A percentile compares a stretch with the other conserved stretches of the same genome.
Evolutionary conservation across 2,888 invertebrate genomes (phyloP).

Genomic region (Mongoloraphidia duomilia): DNA sequence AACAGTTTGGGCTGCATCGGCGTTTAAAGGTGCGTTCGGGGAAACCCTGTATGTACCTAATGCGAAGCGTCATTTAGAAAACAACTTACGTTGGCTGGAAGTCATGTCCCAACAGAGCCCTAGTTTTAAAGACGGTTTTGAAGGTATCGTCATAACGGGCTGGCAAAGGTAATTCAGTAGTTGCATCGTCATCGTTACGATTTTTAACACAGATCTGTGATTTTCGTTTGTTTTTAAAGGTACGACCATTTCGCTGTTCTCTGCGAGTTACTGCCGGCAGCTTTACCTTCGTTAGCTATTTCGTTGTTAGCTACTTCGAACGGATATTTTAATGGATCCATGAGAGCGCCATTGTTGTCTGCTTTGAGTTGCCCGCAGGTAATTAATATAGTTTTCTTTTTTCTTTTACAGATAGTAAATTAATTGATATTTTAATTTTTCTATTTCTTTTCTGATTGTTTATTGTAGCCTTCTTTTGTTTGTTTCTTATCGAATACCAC

Average conservation of each 20-base stretch:
- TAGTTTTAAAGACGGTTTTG: conserved; percentile 35
- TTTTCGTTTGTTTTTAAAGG: conserved; percentile 19
- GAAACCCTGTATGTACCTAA: conserved; percentile 54
- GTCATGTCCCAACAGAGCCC: conserved; percentile 44
- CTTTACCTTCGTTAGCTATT: conserved; percentile 48
- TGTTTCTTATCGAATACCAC: conserved; percentile 5
- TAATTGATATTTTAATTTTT: too few relatives aligned
- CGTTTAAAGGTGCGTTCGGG: conserved; percentile 63
- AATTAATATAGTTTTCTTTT: neutral
- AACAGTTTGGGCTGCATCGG: conserved; percentile 57
- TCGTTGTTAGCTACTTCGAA: conserved; percentile 40
- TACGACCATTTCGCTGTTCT: conserved; percentile 58
- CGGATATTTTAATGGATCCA: conserved; percentile 42
- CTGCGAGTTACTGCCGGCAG: conserved; percentile 50
- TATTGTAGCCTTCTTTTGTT: too few relatives aligned
- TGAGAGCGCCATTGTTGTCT: conserved; percentile 30
- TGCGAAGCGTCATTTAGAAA: conserved; percentile 50
- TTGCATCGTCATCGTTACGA: neutral
- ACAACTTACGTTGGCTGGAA: conserved; percentile 53
- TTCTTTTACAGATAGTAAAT: too few relatives aligned
- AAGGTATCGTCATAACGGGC: conserved; percentile 41
- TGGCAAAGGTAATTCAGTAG: conserved; percentile 33
- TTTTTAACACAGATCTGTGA: neutral
- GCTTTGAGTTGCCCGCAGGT: conserved; percentile 38
- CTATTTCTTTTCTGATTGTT: too few relatives aligned